Percentiles rank a stretch among this genome's conserved stretches.
phyloP scores from a whole-genome alignment of 2,113 vertebrate species.

The Heterotis niloticus region DNA sequence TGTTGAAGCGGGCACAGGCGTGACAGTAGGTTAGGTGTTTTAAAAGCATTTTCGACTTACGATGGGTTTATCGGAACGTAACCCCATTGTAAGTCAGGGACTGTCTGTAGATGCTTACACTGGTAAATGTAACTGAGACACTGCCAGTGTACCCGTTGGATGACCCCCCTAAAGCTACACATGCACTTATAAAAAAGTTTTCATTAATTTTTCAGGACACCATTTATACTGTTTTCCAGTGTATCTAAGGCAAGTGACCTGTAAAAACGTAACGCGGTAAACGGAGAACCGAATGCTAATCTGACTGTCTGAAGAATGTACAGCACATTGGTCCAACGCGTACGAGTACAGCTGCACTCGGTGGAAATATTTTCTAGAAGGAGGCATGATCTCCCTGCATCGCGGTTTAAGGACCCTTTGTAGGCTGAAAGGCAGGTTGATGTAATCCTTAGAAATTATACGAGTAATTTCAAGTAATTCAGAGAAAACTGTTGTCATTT shows the following conservation, averaged over 20 bases:
- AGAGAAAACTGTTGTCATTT: constrained; percentile 5
- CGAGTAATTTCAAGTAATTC: not conserved
- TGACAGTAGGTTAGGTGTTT: no score
- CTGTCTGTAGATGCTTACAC: no score
- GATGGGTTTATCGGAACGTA: no score
- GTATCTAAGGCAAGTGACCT: not conserved
- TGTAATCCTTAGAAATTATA: constrained; percentile 23
- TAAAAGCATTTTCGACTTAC: no score
- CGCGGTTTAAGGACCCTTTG: not conserved
- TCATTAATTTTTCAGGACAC: no score
- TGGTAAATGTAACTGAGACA: no score
- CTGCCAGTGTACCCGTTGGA: no score
- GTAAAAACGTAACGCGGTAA: not conserved
- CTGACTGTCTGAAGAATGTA: constrained; percentile 2
- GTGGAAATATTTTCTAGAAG: not conserved
- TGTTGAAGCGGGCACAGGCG: no score
- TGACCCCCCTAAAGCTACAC: no score
- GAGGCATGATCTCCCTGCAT: not conserved
- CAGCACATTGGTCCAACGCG: constrained; percentile 4
- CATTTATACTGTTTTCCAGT: not conserved
- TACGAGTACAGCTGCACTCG: not conserved
- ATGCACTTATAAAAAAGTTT: no score
- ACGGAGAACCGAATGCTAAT: not conserved
- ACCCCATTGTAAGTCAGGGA: no score
- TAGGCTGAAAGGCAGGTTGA: constrained; percentile 16